phyloP scores from a whole-genome alignment of 2,797 vertebrate species.

The Sarcophilus harrisii region DNA sequence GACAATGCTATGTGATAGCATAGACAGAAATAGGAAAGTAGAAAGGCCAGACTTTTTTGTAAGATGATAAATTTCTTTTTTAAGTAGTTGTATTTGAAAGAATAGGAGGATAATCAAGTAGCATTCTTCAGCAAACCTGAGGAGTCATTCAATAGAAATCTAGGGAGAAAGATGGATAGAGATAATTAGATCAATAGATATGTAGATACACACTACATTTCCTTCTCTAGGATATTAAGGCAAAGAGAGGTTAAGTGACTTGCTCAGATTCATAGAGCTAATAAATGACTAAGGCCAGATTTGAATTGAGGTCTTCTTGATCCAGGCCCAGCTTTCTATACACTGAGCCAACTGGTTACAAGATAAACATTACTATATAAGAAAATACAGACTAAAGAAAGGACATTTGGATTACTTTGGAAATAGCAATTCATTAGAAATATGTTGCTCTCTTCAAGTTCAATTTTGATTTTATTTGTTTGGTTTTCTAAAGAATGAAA shows the following conservation, averaged over 20 bases:
- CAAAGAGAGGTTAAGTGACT: background rate
- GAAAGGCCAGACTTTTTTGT: background rate
- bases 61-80: background rate
- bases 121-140: background rate
- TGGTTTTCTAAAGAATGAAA: background rate
- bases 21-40: background rate
- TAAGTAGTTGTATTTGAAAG: background rate
- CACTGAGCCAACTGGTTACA: background rate
- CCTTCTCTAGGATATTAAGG: background rate
- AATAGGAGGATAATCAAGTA: background rate
- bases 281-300: background rate
- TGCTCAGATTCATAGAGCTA: background rate
- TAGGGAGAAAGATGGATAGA: background rate
- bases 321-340: background rate
- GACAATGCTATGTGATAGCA: background rate
- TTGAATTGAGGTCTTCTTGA: background rate
- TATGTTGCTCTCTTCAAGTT: background rate
- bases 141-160: background rate
- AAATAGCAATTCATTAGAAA: background rate
- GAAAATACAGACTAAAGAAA: slow-evolving; percentile 29
- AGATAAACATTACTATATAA: background rate
- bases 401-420: background rate
- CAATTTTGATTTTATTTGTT: background rate
- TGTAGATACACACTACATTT: background rate
- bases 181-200: background rate